Conservation (phyloP, 2,888 invertebrate species). For the Acleris holmiana region DNA sequence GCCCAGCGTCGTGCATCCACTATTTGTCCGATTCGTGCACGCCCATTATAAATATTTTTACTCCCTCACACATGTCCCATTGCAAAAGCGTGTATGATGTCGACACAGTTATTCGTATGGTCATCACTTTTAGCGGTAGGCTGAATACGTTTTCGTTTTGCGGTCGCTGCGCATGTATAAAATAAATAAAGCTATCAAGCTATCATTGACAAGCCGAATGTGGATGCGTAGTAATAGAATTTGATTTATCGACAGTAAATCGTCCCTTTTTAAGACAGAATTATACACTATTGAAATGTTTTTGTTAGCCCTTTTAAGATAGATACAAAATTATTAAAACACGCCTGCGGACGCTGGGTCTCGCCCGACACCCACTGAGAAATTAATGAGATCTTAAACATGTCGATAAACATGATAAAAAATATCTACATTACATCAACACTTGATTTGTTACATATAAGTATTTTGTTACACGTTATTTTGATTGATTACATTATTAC, state of each 20-base stretch:
- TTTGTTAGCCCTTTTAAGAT: conserved; percentile 36
- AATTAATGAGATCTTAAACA: conserved; percentile 36
- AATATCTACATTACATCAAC: no score
- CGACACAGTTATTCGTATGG: conserved; percentile 59
- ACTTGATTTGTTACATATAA: no score
- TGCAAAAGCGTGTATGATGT: conserved; percentile 61
- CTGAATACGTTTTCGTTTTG: conserved; percentile 16
- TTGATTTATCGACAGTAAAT: conserved; percentile 25
- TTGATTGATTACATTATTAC: no score
- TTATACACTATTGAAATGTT: conserved; percentile 34
- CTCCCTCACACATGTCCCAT: conserved; percentile 54
- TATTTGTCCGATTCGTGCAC: conserved; percentile 68
- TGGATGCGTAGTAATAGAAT: conserved; percentile 20
- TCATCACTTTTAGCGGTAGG: conserved; percentile 35
- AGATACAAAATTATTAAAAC: conserved; percentile 35
- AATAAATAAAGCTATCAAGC: conserved; percentile 12
- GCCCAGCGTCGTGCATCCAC: conserved; percentile 69
- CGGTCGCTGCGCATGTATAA: conserved; percentile 20
- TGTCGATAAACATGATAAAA: not conserved
- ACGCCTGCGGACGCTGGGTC: conserved; percentile 41
- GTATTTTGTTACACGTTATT: no score
- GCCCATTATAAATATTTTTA: conserved; percentile 53
- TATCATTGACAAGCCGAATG: conserved; percentile 6
- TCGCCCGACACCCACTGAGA: conserved; percentile 46
- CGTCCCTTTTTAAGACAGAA: conserved; percentile 14